Percentiles rank a stretch among this genome's conserved stretches.
Conservation (phyloP, 2,113 vertebrate species). For the Indicator indicator region DNA sequence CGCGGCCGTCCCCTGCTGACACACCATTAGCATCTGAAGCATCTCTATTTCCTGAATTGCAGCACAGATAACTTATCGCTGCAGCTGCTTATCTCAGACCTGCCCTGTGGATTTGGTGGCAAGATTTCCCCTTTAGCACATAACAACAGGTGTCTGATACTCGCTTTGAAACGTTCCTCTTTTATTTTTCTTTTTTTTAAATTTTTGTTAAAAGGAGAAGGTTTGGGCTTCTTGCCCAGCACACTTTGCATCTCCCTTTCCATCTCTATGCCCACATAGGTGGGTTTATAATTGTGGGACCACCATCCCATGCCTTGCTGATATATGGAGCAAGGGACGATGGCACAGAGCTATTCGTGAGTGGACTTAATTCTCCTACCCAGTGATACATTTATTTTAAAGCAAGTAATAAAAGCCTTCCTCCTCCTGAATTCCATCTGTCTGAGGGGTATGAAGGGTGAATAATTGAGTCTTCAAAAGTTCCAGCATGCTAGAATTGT, state of each 20-base stretch:
- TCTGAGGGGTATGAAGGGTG: slow-evolving; percentile 47
- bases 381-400: slow-evolving; percentile 57
- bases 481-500: neutral
- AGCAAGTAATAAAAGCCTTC: slow-evolving; percentile 31
- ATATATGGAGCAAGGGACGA: neutral
- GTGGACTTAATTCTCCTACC: slow-evolving; percentile 45
- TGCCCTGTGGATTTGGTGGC: slow-evolving; percentile 22
- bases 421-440: slow-evolving; percentile 62
- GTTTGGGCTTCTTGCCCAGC: neutral
- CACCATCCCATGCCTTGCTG: accelerated
- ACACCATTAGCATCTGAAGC: slow-evolving; percentile 62
- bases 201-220: neutral
- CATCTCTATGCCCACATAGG: neutral
- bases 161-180: slow-evolving; percentile 5
- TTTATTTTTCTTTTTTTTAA: neutral
- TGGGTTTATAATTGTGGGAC: neutral
- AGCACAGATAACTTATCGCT: slow-evolving; percentile 62
- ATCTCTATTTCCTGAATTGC: slow-evolving; percentile 54
- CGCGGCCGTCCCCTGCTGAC: slow-evolving; percentile 56
- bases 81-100: slow-evolving; percentile 63
- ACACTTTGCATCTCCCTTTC: neutral
- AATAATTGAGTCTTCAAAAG: neutral
- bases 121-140: slow-evolving; percentile 27
- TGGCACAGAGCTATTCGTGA: neutral
- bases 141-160: slow-evolving; percentile 38